Evolutionary conservation across 2,888 invertebrate genomes (phyloP), one percentile per base, ranked within the genome.

Genomic region (Odontomyia ornata): DNA sequence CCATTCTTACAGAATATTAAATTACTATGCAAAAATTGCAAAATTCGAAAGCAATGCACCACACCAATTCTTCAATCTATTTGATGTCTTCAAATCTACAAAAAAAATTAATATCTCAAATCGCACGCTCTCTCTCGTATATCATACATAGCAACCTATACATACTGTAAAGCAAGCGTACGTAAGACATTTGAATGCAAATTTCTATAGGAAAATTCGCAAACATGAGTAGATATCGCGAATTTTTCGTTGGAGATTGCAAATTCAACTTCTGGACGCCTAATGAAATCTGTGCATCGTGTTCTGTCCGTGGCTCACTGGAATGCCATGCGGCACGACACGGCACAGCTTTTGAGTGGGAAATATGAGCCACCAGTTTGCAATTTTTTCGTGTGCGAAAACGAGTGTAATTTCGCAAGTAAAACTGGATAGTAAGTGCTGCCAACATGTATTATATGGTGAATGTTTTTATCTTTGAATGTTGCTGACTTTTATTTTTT

Each of bases 241-340:
- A 52, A 52, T 52, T 9, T 9, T 15, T 9, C 15, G 3, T 36
- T 9, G 3, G 9, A 3, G 9, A 15, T 52, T 52, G 52, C 52
- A 52, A 60, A 60, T 23, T 60, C 23, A 11, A 60, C 11, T 60
- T 60, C 69, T 69, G 69, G 69, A 21, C 69, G 46, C 69, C 69
- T 69, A 30, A n/a, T 69, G 25, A 69, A 69, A 69, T 69, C 69
- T 69, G 69, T 69, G 69, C 69, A 69, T 69, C 69, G 69, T 30
- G 69, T 69, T 28, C 69, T 23, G 69, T 36, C 67, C 67, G 67
- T 67, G 67, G 52, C 15, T n/a, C n/a, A 13, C 9, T 36, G 36
- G 36, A 36, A 36, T 5, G 36, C 36, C 52, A 52, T 52, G 52
- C 52, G 52, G 52, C 18, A 18, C 5, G 52, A 52, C 18, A 52